Conservation (phyloP, 2,113 vertebrate species). For the Haemorhous mexicanus region DNA sequence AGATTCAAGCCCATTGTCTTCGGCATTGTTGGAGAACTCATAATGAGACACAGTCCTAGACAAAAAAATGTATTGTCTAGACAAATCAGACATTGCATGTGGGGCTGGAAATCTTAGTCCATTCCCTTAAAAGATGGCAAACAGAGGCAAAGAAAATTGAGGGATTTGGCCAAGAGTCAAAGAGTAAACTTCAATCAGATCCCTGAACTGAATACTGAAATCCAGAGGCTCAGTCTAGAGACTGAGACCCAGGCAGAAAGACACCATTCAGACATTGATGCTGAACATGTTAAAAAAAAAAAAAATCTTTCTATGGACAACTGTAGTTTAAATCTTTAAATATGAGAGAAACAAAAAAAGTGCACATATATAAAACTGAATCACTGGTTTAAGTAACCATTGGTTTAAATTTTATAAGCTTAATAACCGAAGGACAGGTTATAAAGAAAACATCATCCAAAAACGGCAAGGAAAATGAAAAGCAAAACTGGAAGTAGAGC, state of each 20-base stretch:
- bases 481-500: conserved; percentile 7
- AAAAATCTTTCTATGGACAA: background rate
- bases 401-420: background rate
- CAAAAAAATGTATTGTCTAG: conserved; percentile 64
- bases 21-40: conserved; percentile 27
- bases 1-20: conserved; percentile 50
- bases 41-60: conserved; percentile 55
- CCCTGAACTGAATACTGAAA: background rate
- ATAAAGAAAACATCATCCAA: background rate
- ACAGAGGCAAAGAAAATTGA: conserved; percentile 26
- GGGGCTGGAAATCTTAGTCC: conserved; percentile 36
- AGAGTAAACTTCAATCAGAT: background rate
- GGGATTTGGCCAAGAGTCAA: conserved; percentile 14
- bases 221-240: background rate
- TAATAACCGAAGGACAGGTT: background rate
- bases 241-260: background rate
- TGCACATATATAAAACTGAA: background rate
- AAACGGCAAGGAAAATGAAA: background rate
- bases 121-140: conserved; percentile 39
- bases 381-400: background rate
- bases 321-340: background rate
- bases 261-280: background rate
- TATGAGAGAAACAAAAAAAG: background rate
- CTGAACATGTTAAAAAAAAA: background rate
- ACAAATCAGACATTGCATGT: conserved; percentile 59